Evolutionary conservation across 2,113 vertebrate species (phyloP).

Genomic region (Apeltes quadracus): DNA sequence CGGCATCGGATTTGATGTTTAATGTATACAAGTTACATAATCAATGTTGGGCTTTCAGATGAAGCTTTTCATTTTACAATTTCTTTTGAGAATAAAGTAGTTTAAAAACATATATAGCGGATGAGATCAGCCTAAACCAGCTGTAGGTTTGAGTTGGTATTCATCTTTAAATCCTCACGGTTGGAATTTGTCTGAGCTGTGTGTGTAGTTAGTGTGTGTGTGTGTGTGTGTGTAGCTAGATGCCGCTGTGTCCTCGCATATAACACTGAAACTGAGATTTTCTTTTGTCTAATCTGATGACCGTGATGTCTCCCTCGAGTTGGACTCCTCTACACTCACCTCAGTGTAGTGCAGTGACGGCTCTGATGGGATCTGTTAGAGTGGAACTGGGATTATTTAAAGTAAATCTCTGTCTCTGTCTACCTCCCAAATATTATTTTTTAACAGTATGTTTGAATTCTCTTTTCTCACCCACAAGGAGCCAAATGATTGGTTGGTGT

Average conservation of each 20-base stretch:
- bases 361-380: conserved; percentile 68
- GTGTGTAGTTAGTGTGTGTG: background rate
- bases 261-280: background rate
- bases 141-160: background rate
- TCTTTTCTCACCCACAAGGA: conserved; percentile 2
- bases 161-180: background rate
- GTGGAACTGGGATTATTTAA: conserved; percentile 59
- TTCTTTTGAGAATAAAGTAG: background rate
- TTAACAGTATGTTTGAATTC: conserved; percentile 16
- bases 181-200: background rate
- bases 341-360: conserved; percentile 81
- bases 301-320: background rate
- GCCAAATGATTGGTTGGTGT: conserved; percentile 85
- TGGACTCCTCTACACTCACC: conserved; percentile 54
- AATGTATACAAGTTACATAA: background rate
- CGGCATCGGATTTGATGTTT: background rate
- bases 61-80: conserved; percentile 19
- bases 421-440: conserved; percentile 30
- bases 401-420: conserved; percentile 29
- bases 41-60: background rate
- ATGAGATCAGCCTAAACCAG: background rate
- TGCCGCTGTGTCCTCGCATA: conserved; percentile 18
- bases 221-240: conserved; percentile 19
- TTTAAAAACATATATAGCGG: background rate
- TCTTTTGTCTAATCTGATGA: background rate